Conservation (phyloP, 2,113 vertebrate genomes). For the Platysteira castanea region DNA sequence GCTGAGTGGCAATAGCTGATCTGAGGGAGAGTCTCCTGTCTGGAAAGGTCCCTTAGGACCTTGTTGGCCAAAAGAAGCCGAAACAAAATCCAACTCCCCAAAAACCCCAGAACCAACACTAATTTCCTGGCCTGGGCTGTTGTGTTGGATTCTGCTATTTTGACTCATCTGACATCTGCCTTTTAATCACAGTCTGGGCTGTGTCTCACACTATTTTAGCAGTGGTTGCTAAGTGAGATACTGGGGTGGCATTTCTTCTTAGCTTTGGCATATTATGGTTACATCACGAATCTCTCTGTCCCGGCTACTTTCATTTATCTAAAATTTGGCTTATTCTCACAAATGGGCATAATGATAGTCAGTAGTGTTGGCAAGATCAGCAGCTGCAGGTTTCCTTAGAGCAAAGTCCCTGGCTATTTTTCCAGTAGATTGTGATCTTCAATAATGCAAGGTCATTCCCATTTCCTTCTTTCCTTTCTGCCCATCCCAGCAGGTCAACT, state of each 20-base stretch:
- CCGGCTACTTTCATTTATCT: not conserved
- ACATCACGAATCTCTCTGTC: not conserved
- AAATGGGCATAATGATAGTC: slow-evolving; percentile 11
- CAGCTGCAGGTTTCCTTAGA: slow-evolving; percentile 42
- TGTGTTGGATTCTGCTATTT: not conserved
- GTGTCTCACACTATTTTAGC: not conserved
- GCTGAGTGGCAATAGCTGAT: not conserved
- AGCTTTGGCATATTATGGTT: not conserved
- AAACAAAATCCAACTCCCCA: not conserved
- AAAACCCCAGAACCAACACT: rapidly evolving
- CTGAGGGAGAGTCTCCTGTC: not conserved
- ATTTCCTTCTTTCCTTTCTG: slow-evolving; percentile 23
- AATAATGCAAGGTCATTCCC: slow-evolving; percentile 49
- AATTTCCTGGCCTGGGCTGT: not conserved
- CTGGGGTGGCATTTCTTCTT: not conserved
- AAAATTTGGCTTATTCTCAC: slow-evolving; percentile 38
- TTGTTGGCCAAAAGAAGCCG: not conserved
- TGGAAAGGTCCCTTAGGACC: not conserved
- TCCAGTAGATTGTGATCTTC: not conserved
- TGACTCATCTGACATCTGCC: not conserved
- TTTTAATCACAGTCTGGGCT: not conserved
- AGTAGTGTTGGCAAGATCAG: slow-evolving; percentile 46
- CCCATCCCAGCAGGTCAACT: not conserved
- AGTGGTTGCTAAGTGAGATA: not conserved
- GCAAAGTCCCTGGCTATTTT: not conserved